Evolutionary conservation across 2,113 vertebrate species (phyloP).

Genomic region (Rynchops niger): DNA sequence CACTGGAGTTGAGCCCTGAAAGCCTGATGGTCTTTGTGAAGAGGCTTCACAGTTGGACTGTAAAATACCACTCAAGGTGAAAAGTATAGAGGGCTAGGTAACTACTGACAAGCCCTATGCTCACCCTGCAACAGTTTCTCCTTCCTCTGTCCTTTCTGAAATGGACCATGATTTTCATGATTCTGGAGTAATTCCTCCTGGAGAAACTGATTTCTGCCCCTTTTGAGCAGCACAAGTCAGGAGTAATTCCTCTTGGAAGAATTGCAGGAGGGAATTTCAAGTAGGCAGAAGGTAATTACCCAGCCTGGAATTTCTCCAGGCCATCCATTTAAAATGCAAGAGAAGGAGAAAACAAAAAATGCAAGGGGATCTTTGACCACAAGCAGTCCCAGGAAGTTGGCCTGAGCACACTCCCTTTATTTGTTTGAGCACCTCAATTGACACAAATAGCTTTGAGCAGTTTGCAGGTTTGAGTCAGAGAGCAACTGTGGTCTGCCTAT

Average conservation of each 20-base stretch:
- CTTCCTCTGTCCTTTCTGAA: not conserved
- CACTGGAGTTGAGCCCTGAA: not conserved
- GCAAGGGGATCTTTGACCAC: not conserved
- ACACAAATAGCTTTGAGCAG: not conserved
- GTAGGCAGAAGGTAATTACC: slow-evolving; percentile 21
- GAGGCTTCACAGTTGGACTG: not conserved
- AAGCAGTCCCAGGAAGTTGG: not conserved
- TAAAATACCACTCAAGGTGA: not conserved
- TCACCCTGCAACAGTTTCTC: not conserved
- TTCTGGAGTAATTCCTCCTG: not conserved
- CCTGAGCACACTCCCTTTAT: not conserved
- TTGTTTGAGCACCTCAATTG: not conserved
- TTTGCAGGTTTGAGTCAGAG: not conserved
- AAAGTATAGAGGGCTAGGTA: not conserved
- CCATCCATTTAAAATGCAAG: not conserved
- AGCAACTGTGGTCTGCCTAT: not conserved
- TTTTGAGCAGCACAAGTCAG: not conserved
- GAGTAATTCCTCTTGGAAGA: not conserved
- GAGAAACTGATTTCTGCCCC: not conserved
- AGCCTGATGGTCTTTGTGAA: not conserved
- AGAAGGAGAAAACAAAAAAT: not conserved
- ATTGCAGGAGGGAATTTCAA: not conserved
- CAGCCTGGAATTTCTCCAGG: slow-evolving; percentile 36
- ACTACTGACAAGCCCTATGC: not conserved
- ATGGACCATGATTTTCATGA: not conserved